A percentile compares a stretch with the other conserved stretches of the same genome.
These are phyloP conservation scores for Ariolimax columbianus DNA, from an alignment of 2,888 invertebrate species.

Conservation along the genomic window DNA sequence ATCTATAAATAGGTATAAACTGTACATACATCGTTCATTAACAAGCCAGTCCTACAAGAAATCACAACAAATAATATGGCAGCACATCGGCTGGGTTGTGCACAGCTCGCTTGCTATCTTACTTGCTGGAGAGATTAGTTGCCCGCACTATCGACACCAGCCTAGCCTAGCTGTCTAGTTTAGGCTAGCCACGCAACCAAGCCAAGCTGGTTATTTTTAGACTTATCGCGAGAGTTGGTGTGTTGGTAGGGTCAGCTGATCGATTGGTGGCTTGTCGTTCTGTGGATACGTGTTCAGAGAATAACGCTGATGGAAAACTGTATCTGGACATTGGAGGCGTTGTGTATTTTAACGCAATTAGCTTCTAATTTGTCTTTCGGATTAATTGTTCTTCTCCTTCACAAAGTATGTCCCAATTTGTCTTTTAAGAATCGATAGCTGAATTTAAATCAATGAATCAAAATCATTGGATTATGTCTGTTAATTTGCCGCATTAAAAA, in stretches of 20 bases:
- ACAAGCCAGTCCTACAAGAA: not conserved
- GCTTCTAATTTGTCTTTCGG: no score
- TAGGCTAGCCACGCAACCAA: conserved; percentile 45
- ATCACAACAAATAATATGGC: not conserved
- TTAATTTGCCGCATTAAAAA: no score
- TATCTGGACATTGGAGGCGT: no score
- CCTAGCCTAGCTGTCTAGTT: conserved; percentile 49
- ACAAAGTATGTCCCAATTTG: no score
- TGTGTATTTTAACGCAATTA: no score
- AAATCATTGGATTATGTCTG: no score
- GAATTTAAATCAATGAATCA: no score
- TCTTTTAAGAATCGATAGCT: no score
- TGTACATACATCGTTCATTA: not conserved
- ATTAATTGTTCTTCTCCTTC: no score
- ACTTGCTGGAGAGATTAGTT: conserved; percentile 48
- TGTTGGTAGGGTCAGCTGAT: conserved; percentile 48
- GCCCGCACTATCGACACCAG: conserved; percentile 46
- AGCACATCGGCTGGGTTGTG: not conserved
- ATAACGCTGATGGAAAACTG: no score
- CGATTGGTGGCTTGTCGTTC: conserved; percentile 45
- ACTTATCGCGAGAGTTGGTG: conserved; percentile 47
- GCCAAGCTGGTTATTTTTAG: conserved; percentile 56
- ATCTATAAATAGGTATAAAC: not conserved
- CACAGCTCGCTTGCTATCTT: conserved; percentile 31
- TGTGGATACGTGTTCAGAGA: not conserved